Conservation (phyloP, 2,797 vertebrate genomes). For the Meriones psammophilus region DNA sequence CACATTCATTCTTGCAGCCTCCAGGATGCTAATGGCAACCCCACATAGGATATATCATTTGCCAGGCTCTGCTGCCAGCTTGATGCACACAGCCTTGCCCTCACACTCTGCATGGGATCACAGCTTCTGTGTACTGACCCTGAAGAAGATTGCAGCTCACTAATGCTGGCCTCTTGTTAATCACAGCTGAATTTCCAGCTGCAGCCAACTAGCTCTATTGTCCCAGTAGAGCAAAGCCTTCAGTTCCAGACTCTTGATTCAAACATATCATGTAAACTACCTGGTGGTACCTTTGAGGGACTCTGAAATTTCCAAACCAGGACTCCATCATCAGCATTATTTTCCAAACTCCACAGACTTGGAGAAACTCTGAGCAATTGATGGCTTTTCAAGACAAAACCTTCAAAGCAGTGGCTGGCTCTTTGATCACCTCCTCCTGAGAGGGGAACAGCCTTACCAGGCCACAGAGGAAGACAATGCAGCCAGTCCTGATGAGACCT, state of each 20-base stretch:
- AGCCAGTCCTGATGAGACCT: too few species aligned
- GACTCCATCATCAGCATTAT: neutral
- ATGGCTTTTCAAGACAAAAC: neutral
- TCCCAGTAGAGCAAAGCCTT: neutral
- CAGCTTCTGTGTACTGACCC: neutral
- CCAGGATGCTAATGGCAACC: too few species aligned
- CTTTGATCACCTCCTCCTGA: too few species aligned
- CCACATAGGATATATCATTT: neutral
- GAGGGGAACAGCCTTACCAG: too few species aligned
- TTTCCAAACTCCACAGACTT: neutral
- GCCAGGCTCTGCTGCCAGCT: neutral
- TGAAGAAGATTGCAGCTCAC: neutral
- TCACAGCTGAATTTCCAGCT: neutral
- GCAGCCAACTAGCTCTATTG: neutral
- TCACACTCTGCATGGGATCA: neutral
- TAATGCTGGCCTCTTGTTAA: neutral
- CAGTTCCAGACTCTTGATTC: neutral
- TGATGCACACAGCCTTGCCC: too few species aligned
- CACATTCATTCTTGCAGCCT: neutral
- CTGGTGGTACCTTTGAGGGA: neutral
- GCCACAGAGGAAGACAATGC: too few species aligned
- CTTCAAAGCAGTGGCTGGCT: neutral
- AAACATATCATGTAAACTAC: neutral
- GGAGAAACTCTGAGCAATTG: neutral
- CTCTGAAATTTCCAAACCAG: neutral